Evolutionary conservation across 1,140 invertebrate genomes (phyloP), one percentile per base, ranked within the genome.

Genomic region (Anastatus disparis): DNA sequence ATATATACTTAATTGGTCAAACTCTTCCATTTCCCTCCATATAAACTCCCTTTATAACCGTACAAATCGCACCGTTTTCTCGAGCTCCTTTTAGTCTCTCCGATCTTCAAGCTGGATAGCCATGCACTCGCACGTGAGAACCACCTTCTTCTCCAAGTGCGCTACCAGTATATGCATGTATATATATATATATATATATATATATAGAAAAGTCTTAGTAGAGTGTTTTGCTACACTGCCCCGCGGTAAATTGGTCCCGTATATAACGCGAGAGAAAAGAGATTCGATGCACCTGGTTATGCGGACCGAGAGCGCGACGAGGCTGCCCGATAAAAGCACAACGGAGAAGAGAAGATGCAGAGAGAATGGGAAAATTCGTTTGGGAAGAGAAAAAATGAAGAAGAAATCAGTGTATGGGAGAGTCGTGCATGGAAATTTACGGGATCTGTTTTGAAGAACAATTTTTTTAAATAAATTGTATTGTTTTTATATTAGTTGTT

Each of bases 221-320:
- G n/a, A n/a, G n/a, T n/a, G n/a, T n/a, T n/a, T n/a, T n/a, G n/a
- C 26, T 27, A 62, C 20, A 17, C 40, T 26, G 44, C 3, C 12
- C 42, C 44, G 20, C 69, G 59, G 71, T 76, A 78, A 78, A 78
- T 78, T 78, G 75, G 75, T 75, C 72, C 74, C 64, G 67, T 75
- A 72, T n/a, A n/a, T n/a, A n/a, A n/a, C 67, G 72, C 74, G 75
- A 76, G n/a, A n/a, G n/a, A n/a, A n/a, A n/a, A n/a, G n/a, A n/a
- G 71, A 78, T 75, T 78, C 77, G 74, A 72, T 74, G 74, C 69
- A 72, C 71, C 69, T 59, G 70, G 73, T 69, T 40, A 56, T 62
- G n/a, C 48, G 3, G 71, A n/a, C n/a, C 63, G 73, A 76, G 64
- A 66, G 40, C 59, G 73, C 73, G 59, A 46, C 42, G n/a, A 46